These are phyloP conservation scores for Corydoras sp. DNA, from an alignment of 2,113 vertebrate genomes.

Conservation along the genomic window DNA sequence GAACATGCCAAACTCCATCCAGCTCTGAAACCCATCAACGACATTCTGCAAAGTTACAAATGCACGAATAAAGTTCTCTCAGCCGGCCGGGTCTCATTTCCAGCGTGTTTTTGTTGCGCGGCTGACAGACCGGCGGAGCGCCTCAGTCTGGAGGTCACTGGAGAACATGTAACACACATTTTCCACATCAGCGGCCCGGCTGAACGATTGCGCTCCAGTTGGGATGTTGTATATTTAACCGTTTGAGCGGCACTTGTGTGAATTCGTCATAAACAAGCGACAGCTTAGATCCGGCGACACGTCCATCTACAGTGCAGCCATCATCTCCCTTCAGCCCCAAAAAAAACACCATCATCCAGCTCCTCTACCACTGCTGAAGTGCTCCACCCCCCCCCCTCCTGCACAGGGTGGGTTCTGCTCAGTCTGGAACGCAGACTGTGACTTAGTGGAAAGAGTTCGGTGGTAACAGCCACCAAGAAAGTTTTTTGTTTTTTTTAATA, in stretches of 20 bases:
- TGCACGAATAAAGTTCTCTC: too few species aligned
- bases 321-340: too few species aligned
- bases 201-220: not conserved
- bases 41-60: too few species aligned
- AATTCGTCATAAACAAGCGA: not conserved
- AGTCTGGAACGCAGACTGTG: conserved; percentile 47
- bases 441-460: conserved; percentile 61
- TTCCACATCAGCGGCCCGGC: conserved; percentile 11
- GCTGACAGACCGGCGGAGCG: conserved; percentile 11
- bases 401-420: not conserved
- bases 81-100: not conserved
- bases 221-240: conserved; percentile 26
- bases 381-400: too few species aligned
- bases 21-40: too few species aligned
- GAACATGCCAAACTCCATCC: too few species aligned
- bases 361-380: too few species aligned
- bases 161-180: not conserved
- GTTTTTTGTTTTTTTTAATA: conserved; percentile 55
- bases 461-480: conserved; percentile 56
- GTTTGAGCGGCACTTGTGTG: conserved; percentile 15
- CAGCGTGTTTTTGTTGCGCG: conserved; percentile 1
- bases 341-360: too few species aligned
- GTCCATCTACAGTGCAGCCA: too few species aligned
- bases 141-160: not conserved
- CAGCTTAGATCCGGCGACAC: too few species aligned